A percentile compares a stretch with the other conserved stretches of the same genome.
Evolutionary conservation across 2,113 vertebrate genomes (phyloP).

Genomic region (Datnioides undecimradiatus): DNA sequence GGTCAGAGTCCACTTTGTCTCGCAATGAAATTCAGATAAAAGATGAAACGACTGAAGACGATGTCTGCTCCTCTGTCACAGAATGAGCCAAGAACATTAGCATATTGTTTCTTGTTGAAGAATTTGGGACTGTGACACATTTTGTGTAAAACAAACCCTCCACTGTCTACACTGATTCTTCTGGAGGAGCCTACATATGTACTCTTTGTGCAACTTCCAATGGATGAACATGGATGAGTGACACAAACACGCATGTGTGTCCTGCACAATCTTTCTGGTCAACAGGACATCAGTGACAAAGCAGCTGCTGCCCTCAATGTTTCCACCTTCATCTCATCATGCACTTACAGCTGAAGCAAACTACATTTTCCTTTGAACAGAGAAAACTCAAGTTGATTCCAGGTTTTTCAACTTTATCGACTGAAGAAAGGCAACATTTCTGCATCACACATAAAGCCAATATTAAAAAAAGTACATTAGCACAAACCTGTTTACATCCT

Average conservation of each 20-base stretch:
- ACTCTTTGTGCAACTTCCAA: background rate
- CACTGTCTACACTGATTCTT: background rate
- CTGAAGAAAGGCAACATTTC: no score
- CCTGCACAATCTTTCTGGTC: background rate
- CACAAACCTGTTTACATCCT: no score
- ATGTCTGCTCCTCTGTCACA: background rate
- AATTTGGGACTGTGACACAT: background rate
- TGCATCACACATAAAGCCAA: no score
- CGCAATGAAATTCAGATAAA: constrained; percentile 4
- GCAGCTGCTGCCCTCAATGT: constrained; percentile 5
- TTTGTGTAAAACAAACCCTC: background rate
- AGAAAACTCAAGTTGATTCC: no score
- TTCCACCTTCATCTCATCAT: constrained; percentile 2
- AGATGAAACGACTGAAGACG: background rate
- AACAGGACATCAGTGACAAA: background rate
- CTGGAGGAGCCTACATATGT: no score
- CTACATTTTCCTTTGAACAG: background rate
- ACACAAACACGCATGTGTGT: background rate
- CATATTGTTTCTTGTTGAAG: background rate
- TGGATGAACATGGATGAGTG: background rate
- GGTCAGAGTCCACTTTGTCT: constrained; percentile 8
- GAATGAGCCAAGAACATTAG: background rate
- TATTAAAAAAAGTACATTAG: no score
- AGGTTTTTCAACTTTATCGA: no score
- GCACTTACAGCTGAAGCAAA: background rate